A percentile compares a stretch with the other conserved stretches of the same genome.
Evolutionary conservation across 2,888 invertebrate genomes (phyloP).

Genomic region (Dynastes maya): DNA sequence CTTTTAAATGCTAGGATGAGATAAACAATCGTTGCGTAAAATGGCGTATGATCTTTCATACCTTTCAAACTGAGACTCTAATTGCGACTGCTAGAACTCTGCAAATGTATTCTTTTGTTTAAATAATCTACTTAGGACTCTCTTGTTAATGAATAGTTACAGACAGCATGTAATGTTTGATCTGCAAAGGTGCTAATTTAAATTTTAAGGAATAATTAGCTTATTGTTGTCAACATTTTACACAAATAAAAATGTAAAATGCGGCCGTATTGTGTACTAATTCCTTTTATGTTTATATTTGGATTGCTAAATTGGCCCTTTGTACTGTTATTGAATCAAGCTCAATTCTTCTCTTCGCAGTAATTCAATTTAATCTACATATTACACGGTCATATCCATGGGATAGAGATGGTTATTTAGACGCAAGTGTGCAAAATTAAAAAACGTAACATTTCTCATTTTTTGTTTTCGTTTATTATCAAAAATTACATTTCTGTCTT

Average conservation of each 20-base stretch:
- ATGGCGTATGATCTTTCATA: neutral
- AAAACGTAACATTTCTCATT: no score
- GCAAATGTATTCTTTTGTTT: neutral
- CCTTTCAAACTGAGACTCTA: neutral
- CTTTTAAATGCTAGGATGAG: neutral
- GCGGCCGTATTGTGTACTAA: neutral
- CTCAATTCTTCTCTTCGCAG: no score
- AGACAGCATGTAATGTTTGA: neutral
- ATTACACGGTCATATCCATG: no score
- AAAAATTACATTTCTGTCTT: no score
- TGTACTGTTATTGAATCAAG: neutral
- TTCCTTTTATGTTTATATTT: conserved; percentile 6
- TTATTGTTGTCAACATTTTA: neutral
- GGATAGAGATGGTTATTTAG: no score
- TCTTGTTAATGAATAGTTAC: neutral
- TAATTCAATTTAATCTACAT: no score
- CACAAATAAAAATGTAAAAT: neutral
- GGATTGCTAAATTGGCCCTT: neutral
- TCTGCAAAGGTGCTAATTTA: neutral
- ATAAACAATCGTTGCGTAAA: neutral
- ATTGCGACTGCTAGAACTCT: neutral
- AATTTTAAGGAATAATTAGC: neutral
- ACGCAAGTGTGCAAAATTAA: no score
- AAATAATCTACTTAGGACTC: neutral
- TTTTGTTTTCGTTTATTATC: no score